These are phyloP conservation scores for Melanerpes aurifrons DNA, from an alignment of 2,113 vertebrate genomes.

Conservation along the genomic window DNA sequence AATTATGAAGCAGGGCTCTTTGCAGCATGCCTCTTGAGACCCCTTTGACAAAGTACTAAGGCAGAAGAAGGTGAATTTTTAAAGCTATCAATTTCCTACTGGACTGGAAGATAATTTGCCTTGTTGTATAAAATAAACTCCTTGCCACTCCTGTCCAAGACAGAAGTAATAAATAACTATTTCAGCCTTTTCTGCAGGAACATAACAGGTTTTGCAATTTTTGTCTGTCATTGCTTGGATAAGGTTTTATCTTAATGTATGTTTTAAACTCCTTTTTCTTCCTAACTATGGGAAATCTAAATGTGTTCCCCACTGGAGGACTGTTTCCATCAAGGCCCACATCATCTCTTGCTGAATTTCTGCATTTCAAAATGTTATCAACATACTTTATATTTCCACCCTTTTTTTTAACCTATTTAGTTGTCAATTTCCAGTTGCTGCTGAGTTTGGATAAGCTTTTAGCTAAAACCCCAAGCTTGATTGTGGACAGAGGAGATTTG, in stretches of 20 bases:
- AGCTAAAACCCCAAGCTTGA: neutral
- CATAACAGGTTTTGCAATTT: neutral
- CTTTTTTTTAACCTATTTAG: neutral
- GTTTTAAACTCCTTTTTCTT: neutral
- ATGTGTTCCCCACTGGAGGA: neutral
- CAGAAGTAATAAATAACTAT: neutral
- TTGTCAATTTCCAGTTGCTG: neutral
- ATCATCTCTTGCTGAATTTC: neutral
- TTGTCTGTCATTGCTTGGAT: neutral
- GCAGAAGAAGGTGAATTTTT: neutral
- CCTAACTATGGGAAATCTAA: neutral
- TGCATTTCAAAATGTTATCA: neutral
- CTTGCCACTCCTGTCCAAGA: neutral
- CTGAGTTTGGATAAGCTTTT: neutral
- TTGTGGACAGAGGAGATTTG: neutral
- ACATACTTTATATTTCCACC: neutral
- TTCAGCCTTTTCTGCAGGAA: neutral
- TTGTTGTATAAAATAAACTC: neutral
- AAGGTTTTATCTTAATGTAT: neutral
- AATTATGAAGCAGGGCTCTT: neutral
- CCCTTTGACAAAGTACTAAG: neutral
- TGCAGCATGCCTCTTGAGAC: neutral
- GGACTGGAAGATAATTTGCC: neutral
- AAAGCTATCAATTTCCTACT: neutral
- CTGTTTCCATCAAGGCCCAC: neutral